These are phyloP conservation scores for Coregonus ussuriensis DNA, from an alignment of 2,797 vertebrate genomes.

Conservation along the genomic window DNA sequence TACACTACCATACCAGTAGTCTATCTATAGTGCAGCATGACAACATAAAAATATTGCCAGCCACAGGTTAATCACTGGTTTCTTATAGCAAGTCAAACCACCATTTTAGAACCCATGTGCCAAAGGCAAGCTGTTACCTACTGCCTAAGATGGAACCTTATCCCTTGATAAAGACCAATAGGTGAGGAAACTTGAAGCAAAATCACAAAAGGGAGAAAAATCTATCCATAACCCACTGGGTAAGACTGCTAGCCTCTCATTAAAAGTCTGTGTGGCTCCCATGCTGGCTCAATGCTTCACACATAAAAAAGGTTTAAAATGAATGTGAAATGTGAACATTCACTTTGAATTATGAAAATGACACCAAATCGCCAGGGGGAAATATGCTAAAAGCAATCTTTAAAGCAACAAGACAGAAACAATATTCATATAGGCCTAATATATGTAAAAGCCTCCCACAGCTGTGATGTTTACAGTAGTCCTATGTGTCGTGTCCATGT, in stretches of 20 bases:
- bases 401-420: not conserved
- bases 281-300: not conserved
- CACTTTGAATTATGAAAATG: too few relatives aligned
- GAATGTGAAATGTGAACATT: too few relatives aligned
- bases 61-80: not conserved
- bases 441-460: too few relatives aligned
- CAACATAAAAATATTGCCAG: too few relatives aligned
- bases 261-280: not conserved
- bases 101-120: not conserved
- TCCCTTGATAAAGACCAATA: not conserved
- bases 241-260: not conserved
- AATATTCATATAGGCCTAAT: too few relatives aligned
- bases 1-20: not conserved
- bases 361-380: too few relatives aligned
- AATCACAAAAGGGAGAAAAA: not conserved
- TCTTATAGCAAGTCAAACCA: not conserved
- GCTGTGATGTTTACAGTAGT: not conserved
- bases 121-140: too few relatives aligned
- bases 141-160: not conserved
- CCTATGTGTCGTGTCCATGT: not conserved
- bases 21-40: not conserved
- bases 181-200: not conserved
- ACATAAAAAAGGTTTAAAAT: too few relatives aligned
- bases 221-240: too few relatives aligned
- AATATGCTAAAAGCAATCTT: not conserved